Percentiles rank a stretch among this genome's conserved stretches.
Conservation (phyloP, 2,113 vertebrate species). For the Phyllostomus hastatus region DNA sequence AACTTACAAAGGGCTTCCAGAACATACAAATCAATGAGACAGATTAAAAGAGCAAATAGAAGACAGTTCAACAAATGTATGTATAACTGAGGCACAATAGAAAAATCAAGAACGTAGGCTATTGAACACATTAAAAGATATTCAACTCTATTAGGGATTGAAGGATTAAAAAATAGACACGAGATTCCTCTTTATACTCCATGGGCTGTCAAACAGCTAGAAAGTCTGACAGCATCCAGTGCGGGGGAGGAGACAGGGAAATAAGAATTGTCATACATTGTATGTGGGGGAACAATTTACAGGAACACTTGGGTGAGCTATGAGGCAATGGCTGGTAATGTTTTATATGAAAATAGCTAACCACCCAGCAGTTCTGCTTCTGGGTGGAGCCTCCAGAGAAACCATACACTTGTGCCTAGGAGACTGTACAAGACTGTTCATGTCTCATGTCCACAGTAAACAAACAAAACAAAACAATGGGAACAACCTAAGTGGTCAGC, state of each 20-base stretch:
- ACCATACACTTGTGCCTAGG: background rate
- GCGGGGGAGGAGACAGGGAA: background rate
- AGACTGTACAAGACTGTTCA: background rate
- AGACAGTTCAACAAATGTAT: background rate
- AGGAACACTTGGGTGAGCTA: background rate
- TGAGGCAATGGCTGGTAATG: background rate
- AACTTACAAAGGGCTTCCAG: background rate
- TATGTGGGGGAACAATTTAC: background rate
- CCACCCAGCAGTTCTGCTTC: background rate
- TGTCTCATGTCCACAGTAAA: background rate
- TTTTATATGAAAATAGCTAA: background rate
- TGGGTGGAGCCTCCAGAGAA: background rate
- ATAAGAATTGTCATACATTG: background rate
- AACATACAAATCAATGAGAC: background rate
- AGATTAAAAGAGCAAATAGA: background rate
- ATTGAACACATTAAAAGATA: background rate
- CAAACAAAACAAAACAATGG: background rate
- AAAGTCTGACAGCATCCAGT: background rate
- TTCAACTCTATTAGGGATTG: background rate
- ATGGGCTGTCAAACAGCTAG: background rate
- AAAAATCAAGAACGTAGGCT: background rate
- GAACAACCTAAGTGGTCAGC: background rate
- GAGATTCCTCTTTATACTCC: background rate
- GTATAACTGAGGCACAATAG: background rate
- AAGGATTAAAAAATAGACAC: background rate